Evolutionary conservation across 1,140 invertebrate genomes (phyloP).

Genomic region (Oscheius sp.): DNA sequence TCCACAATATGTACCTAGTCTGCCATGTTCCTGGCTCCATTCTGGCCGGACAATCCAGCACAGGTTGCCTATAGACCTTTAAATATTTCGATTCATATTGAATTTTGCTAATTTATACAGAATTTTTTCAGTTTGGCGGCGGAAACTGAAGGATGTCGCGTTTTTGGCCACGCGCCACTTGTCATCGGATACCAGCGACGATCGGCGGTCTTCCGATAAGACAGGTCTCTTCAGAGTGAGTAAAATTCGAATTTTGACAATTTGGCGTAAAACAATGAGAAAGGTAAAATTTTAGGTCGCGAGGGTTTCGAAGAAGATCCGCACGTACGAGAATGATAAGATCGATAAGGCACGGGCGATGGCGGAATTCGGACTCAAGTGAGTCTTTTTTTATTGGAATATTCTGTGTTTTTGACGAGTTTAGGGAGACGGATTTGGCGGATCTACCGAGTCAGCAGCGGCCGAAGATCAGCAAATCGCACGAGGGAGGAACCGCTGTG

Average conservation of each 20-base stretch:
- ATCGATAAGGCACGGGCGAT: constrained; percentile 50
- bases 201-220: neutral
- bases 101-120: neutral
- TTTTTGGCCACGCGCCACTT: neutral
- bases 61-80: too few relatives aligned
- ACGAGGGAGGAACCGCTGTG: constrained; percentile 1
- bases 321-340: constrained; percentile 50
- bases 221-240: too few relatives aligned
- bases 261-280: neutral
- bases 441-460: constrained; percentile 6
- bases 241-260: neutral
- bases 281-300: constrained; percentile 33
- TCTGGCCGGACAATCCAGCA: neutral
- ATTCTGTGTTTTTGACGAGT: neutral
- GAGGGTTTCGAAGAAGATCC: constrained; percentile 31
- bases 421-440: constrained; percentile 23
- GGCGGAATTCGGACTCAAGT: constrained; percentile 44
- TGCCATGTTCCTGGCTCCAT: too few relatives aligned
- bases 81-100: neutral
- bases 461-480: constrained; percentile 4
- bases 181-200: too few relatives aligned
- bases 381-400: neutral
- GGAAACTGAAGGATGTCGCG: neutral
- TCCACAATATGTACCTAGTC: too few relatives aligned
- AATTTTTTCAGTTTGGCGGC: neutral